Evolutionary conservation across 2,888 invertebrate species (phyloP).

Genomic region (Boloria euphrosyne): DNA sequence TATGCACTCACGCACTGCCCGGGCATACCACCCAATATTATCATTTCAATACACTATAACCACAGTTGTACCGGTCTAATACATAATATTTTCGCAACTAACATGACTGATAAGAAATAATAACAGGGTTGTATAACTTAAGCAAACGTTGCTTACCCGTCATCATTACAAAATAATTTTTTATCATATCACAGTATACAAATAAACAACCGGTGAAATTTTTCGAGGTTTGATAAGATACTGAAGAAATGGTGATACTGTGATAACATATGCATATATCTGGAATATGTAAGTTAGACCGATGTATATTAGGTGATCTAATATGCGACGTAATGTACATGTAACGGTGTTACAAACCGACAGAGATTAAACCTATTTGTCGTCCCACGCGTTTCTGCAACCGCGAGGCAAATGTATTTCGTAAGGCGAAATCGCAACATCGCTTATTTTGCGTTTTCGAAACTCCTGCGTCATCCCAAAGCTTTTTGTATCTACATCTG

Average conservation of each 20-base stretch:
- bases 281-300: not conserved
- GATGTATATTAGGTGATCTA: constrained; percentile 7
- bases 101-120: constrained; percentile 38
- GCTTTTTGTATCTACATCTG: constrained; percentile 57
- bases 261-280: constrained; percentile 15
- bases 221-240: constrained; percentile 66
- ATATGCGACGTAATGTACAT: constrained; percentile 41
- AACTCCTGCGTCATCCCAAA: constrained; percentile 76
- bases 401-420: constrained; percentile 73
- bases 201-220: constrained; percentile 72
- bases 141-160: constrained; percentile 48
- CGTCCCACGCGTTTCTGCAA: constrained; percentile 79
- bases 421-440: constrained; percentile 78
- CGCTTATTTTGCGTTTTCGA: constrained; percentile 80
- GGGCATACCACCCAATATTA: constrained; percentile 31
- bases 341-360: constrained; percentile 55
- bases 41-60: constrained; percentile 31
- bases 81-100: constrained; percentile 41
- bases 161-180: constrained; percentile 70
- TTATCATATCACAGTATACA: constrained; percentile 60
- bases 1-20: constrained; percentile 38
- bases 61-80: constrained; percentile 12
- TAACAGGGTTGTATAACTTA: constrained; percentile 55
- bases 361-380: constrained; percentile 74
- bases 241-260: constrained; percentile 60